Evolutionary conservation across 2,888 invertebrate genomes (phyloP).

Genomic region (Pantelozetes paolii): DNA sequence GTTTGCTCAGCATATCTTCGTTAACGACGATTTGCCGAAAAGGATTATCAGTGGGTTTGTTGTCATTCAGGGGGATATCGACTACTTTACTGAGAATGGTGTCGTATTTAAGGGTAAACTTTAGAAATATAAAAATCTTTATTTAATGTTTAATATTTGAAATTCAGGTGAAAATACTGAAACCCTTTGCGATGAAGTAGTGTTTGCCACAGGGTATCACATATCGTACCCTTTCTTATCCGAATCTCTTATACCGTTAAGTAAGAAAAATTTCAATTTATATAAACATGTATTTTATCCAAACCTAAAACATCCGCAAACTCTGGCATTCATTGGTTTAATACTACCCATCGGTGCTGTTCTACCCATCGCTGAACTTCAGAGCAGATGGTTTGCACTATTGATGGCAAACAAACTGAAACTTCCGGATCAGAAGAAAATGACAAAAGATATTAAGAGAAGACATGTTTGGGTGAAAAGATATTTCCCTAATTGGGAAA

Average conservation of each 20-base stretch:
- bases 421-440: slow-evolving; percentile 51
- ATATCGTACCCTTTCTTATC: slow-evolving; percentile 53
- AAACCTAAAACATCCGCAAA: slow-evolving; percentile 50
- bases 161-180: not conserved
- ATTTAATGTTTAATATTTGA: too few relatives aligned
- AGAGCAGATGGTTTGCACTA: slow-evolving; percentile 53
- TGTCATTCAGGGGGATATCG: slow-evolving; percentile 51
- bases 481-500: slow-evolving; percentile 45
- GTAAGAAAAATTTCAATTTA: slow-evolving; percentile 50
- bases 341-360: slow-evolving; percentile 55
- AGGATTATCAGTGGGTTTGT: slow-evolving; percentile 54
- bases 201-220: slow-evolving; percentile 53
- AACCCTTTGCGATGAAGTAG: slow-evolving; percentile 50
- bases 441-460: slow-evolving; percentile 52
- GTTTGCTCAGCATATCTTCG: slow-evolving; percentile 50
- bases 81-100: slow-evolving; percentile 48
- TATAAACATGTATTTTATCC: slow-evolving; percentile 54
- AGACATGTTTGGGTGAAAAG: slow-evolving; percentile 48
- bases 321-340: slow-evolving; percentile 55
- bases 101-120: slow-evolving; percentile 52
- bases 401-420: slow-evolving; percentile 50
- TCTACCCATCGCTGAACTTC: slow-evolving; percentile 56
- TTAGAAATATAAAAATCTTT: slow-evolving; percentile 48
- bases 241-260: slow-evolving; percentile 52
- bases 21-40: slow-evolving; percentile 56